Conservation (phyloP, 35 echinoderm and acorn worm genomes). For the Strongylocentrotus purpuratus region DNA sequence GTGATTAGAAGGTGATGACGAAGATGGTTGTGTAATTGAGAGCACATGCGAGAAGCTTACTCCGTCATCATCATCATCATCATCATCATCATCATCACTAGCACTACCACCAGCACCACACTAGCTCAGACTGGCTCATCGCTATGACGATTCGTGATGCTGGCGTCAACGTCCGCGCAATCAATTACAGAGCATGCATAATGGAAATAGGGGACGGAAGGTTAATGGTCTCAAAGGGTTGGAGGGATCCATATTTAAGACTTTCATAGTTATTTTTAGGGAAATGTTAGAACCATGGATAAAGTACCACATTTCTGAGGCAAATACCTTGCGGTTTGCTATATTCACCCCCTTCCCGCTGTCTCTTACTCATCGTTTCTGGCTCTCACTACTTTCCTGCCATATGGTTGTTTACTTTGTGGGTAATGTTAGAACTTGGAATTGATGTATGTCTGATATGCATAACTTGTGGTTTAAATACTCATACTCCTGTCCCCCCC, state of each 20-base stretch:
- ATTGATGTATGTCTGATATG: too few species aligned
- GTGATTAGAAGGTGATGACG: not conserved
- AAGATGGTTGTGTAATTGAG: slow-evolving; percentile 17
- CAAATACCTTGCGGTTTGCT: not conserved
- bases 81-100: slow-evolving; percentile 3
- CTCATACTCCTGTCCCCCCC: too few species aligned
- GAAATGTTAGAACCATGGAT: not conserved
- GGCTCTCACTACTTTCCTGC: too few species aligned
- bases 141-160: slow-evolving; percentile 29
- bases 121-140: not conserved
- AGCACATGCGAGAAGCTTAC: slow-evolving; percentile 7
- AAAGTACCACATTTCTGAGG: not conserved
- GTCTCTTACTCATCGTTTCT: not conserved
- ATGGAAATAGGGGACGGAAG: not conserved
- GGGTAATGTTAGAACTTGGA: too few species aligned
- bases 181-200: slow-evolving; percentile 18
- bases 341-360: not conserved
- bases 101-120: not conserved
- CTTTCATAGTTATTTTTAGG: not conserved
- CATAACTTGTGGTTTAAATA: too few species aligned
- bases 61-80: not conserved
- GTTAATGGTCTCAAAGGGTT: not conserved
- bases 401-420: too few species aligned
- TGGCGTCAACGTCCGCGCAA: slow-evolving; percentile 8
- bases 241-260: not conserved